A percentile compares a stretch with the other conserved stretches of the same genome.
Evolutionary conservation across 1,140 invertebrate genomes (phyloP).

Genomic region (Helicoverpa armigera): DNA sequence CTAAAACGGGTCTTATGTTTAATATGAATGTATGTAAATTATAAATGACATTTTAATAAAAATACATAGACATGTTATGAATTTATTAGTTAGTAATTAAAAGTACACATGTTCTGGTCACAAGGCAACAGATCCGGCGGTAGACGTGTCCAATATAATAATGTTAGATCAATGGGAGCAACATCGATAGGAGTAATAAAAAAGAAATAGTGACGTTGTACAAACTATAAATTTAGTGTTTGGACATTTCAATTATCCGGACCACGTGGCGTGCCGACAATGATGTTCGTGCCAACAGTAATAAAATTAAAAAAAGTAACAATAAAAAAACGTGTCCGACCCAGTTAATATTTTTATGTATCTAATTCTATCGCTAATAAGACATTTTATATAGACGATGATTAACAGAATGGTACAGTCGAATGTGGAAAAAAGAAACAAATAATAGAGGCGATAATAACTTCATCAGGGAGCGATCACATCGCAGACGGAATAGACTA

Average conservation of each 20-base stretch:
- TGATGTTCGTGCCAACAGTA: constrained; percentile 81
- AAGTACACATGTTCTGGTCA: constrained; percentile 33
- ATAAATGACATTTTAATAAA: constrained; percentile 11
- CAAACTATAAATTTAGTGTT: constrained; percentile 80
- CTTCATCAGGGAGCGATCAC: constrained; percentile 68
- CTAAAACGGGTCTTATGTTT: background rate
- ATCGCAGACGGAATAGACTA: constrained; percentile 72
- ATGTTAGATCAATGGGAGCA: constrained; percentile 53
- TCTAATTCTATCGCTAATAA: constrained; percentile 60
- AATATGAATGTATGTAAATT: constrained; percentile 13
- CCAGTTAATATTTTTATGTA: constrained; percentile 60
- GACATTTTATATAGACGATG: constrained; percentile 58
- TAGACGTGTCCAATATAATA: constrained; percentile 51
- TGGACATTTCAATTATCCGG: constrained; percentile 84
- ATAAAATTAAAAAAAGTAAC: constrained; percentile 72
- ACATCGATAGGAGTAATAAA: constrained; percentile 64
- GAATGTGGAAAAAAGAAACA: constrained; percentile 58
- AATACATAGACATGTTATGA: constrained; percentile 24
- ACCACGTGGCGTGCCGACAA: constrained; percentile 81
- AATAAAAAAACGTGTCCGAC: constrained; percentile 61
- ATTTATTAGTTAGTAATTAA: constrained; percentile 41
- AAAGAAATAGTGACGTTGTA: constrained; percentile 72
- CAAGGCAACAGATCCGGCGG: constrained; percentile 12
- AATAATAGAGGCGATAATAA: constrained; percentile 63
- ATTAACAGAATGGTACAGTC: constrained; percentile 58